These are phyloP conservation scores for Typhlichthys subterraneus DNA, from an alignment of 2,797 vertebrate species.

Conservation along the genomic window DNA sequence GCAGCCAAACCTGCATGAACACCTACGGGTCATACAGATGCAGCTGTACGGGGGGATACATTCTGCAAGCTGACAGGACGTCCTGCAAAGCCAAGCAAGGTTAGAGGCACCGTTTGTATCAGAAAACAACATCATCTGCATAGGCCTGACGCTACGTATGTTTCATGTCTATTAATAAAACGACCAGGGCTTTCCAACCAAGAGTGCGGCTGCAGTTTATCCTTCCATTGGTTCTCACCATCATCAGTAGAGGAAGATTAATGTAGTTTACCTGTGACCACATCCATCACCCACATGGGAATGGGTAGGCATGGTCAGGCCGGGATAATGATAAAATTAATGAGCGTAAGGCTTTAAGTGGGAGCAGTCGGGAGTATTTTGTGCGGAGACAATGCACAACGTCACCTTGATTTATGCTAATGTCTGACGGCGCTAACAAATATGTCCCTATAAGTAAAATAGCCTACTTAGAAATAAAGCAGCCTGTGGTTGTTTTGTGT, in stretches of 20 bases:
- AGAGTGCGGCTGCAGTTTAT: slow-evolving; percentile 31
- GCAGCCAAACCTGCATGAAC: slow-evolving; percentile 93
- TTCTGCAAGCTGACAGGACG: slow-evolving; percentile 88
- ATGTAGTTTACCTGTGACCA: slow-evolving; percentile 61
- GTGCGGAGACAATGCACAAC: slow-evolving; percentile 60
- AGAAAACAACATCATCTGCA: slow-evolving; percentile 52
- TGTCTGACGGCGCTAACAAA: slow-evolving; percentile 43
- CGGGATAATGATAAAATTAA: slow-evolving; percentile 77
- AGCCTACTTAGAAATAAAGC: slow-evolving; percentile 54
- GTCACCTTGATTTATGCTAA: slow-evolving; percentile 71
- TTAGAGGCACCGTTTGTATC: slow-evolving; percentile 72
- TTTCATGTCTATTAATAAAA: slow-evolving; percentile 66
- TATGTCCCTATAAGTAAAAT: slow-evolving; percentile 51
- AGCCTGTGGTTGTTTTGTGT: slow-evolving; percentile 30
- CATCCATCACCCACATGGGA: slow-evolving; percentile 68
- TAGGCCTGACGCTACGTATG: slow-evolving; percentile 13
- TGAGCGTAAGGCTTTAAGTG: slow-evolving; percentile 73
- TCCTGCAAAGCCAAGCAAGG: slow-evolving; percentile 94
- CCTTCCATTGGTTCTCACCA: slow-evolving; percentile 18
- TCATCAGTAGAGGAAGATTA: slow-evolving; percentile 58
- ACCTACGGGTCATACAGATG: slow-evolving; percentile 91
- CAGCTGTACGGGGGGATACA: slow-evolving; percentile 91
- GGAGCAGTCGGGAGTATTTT: slow-evolving; percentile 67
- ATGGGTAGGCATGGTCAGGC: slow-evolving; percentile 61
- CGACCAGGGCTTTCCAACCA: slow-evolving; percentile 21